Base-by-base conservation (phyloP, 2,888 invertebrate genomes). In the Macaria liturata region DNA sequence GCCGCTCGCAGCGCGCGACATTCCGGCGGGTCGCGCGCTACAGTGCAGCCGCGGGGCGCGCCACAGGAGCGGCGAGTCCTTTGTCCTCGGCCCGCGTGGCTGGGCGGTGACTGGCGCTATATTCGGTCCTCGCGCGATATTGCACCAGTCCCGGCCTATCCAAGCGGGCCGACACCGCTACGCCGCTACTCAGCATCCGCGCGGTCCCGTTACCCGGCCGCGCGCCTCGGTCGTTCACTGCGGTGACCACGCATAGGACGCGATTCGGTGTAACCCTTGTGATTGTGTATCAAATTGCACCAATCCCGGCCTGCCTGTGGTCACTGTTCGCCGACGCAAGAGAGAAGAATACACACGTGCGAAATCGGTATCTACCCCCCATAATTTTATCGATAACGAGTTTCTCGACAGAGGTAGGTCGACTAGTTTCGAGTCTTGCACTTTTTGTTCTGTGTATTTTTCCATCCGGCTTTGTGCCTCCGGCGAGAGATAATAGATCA, bases 71-170 rank as follows among this genome's bases (percentile, higher is more conserved):
- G 82, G 81, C 80, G 70, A 75, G 71, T 80, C 80, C 88, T 86
- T 88, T 85, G 87, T 85, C 78, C 80, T 80, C 76, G 88, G 89
- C 90, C 88, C 87, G 88, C 76, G 83, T 91, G 90, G 89, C 80
- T 86, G 83, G 92, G 90, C 84, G 79, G 91, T 84, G 91, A 90
- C 84, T 86, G 91, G 90, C 71, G 92, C 91, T 87, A 91, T 91
- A 91, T 92, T 91, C 86, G 80, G 84, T 87, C 77, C 58, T 75
- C 75, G 82, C 81, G 80, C 86, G 82, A 92, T 91, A 92, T 92
- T 92, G 92, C 92, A 92, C 92, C 91, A 91, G 92, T 92, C 92
- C 92, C 92, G 92, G 92, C 92, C 91, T 90, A 91, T 90, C 88
- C 88, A 88, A 88, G 86, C 90, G 90, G 91, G 87, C 85, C 84